These are phyloP conservation scores for Protonemura montana DNA, from an alignment of 2,888 invertebrate species.

Conservation along the genomic window DNA sequence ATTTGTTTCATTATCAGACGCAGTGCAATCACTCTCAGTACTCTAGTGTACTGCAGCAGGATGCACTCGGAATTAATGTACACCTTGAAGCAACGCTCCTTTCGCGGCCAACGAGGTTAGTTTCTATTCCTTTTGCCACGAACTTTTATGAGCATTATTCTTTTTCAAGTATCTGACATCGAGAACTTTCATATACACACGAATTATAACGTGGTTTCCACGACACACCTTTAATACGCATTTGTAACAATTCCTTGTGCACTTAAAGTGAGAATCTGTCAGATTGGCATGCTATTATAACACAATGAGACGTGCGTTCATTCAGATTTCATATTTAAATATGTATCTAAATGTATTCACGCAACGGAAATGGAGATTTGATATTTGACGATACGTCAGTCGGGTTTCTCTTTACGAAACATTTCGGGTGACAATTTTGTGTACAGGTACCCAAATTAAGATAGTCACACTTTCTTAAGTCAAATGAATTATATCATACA, in stretches of 20 bases:
- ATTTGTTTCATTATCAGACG: too few species aligned
- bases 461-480: not conserved
- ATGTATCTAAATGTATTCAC: not conserved
- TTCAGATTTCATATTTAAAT: too few species aligned
- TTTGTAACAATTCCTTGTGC: not conserved
- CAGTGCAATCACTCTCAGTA: too few species aligned
- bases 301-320: not conserved
- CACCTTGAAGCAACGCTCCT: not conserved
- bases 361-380: not conserved
- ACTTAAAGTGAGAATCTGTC: not conserved
- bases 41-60: not conserved
- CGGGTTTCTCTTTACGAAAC: not conserved
- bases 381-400: not conserved
- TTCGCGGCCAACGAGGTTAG: not conserved
- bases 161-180: not conserved
- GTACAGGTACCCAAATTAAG: not conserved
- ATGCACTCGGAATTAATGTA: not conserved
- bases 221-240: not conserved
- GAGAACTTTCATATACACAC: not conserved
- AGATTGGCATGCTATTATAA: not conserved
- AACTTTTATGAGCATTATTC: not conserved
- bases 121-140: not conserved
- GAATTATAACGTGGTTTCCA: not conserved
- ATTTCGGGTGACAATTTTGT: not conserved
- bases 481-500: slow-evolving; percentile 7